phyloP scores from a whole-genome alignment of 2,888 invertebrate species.

The Sinhomidia bicolor region DNA sequence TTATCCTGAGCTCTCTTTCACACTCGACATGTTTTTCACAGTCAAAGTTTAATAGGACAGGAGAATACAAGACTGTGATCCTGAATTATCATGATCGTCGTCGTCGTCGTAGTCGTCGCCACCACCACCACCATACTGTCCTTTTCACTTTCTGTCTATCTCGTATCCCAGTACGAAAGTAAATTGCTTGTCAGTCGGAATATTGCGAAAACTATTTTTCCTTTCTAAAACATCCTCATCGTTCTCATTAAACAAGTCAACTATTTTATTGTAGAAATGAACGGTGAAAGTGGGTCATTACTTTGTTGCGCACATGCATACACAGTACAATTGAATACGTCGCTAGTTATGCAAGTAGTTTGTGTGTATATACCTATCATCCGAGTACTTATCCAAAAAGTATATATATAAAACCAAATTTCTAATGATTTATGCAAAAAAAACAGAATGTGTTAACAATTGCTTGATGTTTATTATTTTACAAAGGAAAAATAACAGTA shows the following conservation, averaged over 20 bases:
- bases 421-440: too few relatives aligned
- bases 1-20: not conserved
- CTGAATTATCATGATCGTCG: not conserved
- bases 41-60: not conserved
- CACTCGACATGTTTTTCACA: not conserved
- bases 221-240: not conserved
- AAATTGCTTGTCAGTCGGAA: slow-evolving; percentile 14
- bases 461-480: too few relatives aligned
- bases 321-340: too few relatives aligned
- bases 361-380: too few relatives aligned
- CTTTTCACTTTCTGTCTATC: not conserved
- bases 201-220: slow-evolving; percentile 2
- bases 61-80: not conserved
- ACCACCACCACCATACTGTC: not conserved
- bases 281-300: slow-evolving; percentile 1
- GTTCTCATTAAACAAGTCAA: not conserved
- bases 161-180: slow-evolving; percentile 1
- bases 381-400: too few relatives aligned
- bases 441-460: too few relatives aligned
- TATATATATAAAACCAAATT: too few relatives aligned
- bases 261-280: not conserved
- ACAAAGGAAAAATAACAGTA: too few relatives aligned
- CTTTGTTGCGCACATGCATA: slow-evolving; percentile 10
- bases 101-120: not conserved
- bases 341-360: too few relatives aligned